Conservation (phyloP, 2,888 invertebrate genomes). For the Chloroclysta siterata region DNA sequence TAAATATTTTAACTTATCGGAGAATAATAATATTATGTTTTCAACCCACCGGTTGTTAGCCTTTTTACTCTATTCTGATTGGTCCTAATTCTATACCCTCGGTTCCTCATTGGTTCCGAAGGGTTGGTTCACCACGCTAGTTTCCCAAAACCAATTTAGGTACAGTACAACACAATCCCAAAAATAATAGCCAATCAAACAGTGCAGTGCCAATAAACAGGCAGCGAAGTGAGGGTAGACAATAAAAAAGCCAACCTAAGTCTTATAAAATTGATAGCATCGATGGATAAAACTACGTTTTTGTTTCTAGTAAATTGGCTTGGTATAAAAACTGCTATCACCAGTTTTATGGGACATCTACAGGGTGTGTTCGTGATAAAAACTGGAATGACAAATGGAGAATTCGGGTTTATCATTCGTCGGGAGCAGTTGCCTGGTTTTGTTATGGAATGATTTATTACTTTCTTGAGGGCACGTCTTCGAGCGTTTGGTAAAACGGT, state of each 20-base stretch:
- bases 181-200: constrained; percentile 32
- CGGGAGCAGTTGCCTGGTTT: constrained; percentile 13
- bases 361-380: constrained; percentile 39
- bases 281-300: constrained; percentile 42
- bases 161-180: constrained; percentile 18
- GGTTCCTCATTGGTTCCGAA: background rate
- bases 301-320: constrained; percentile 44
- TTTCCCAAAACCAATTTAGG: constrained; percentile 11
- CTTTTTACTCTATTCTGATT: background rate
- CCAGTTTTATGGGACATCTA: constrained; percentile 33
- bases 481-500: background rate
- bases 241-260: constrained; percentile 33
- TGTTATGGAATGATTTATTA: constrained; percentile 20
- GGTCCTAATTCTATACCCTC: constrained; percentile 6
- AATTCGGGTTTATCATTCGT: constrained; percentile 24
- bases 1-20: too few species aligned
- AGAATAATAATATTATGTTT: too few species aligned
- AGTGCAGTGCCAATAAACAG: constrained; percentile 33
- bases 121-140: background rate
- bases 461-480: constrained; percentile 5
- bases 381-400: constrained; percentile 30
- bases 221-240: constrained; percentile 23
- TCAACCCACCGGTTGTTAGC: background rate
- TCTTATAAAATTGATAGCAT: constrained; percentile 40
- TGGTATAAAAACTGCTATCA: constrained; percentile 43